These are phyloP conservation scores for Lucinisca nassula DNA, from an alignment of 2,888 invertebrate species.

Conservation along the genomic window DNA sequence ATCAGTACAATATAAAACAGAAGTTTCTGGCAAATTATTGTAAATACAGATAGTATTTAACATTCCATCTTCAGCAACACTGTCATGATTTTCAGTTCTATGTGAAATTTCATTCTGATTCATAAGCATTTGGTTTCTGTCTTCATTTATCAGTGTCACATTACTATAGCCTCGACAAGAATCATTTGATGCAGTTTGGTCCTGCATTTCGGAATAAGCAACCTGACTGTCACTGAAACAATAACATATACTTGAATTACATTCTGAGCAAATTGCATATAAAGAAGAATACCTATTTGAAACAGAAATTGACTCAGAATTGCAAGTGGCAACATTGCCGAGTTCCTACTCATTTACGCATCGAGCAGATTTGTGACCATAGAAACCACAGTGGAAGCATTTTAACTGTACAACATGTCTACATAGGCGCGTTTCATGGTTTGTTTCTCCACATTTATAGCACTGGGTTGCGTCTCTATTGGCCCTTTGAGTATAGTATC, in stretches of 20 bases:
- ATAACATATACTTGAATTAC: background rate
- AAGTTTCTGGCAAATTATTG: no score
- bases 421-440: no score
- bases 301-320: background rate
- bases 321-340: slow-evolving; percentile 6
- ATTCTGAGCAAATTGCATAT: background rate
- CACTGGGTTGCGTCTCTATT: background rate
- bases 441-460: background rate
- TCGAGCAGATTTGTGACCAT: background rate
- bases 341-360: background rate
- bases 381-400: background rate
- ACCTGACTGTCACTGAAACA: background rate
- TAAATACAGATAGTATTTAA: no score
- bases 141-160: no score
- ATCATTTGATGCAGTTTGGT: no score
- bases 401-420: background rate
- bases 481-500: background rate
- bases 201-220: no score
- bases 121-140: no score
- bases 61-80: no score
- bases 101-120: no score
- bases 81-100: no score
- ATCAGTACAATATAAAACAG: no score
- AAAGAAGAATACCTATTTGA: background rate
- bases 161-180: no score